These are phyloP conservation scores for Lacanobia wlatinum DNA, from an alignment of 2,888 invertebrate species.

Conservation along the genomic window DNA sequence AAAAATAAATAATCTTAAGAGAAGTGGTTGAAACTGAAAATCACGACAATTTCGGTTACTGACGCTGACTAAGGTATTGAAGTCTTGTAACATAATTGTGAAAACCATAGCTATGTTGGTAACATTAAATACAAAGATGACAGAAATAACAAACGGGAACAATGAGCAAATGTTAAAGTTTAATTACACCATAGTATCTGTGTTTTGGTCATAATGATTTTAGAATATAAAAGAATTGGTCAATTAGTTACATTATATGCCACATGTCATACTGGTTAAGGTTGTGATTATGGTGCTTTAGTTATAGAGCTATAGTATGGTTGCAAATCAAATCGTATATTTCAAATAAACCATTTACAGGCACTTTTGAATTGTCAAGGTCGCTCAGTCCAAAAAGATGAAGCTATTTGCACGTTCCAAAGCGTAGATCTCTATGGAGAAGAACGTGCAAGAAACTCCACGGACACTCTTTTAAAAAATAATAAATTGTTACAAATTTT, in stretches of 20 bases:
- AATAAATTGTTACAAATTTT: too few relatives aligned
- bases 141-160: conserved; percentile 20
- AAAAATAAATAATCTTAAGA: neutral
- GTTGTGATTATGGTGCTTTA: conserved; percentile 2
- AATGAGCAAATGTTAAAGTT: neutral
- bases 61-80: neutral
- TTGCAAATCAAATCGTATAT: too few relatives aligned
- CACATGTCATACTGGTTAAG: conserved; percentile 13
- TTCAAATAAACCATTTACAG: too few relatives aligned
- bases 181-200: conserved; percentile 21
- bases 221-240: conserved; percentile 28
- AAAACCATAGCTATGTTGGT: too few relatives aligned
- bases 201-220: conserved; percentile 15
- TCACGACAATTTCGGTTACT: neutral
- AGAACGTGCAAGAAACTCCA: too few relatives aligned
- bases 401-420: too few relatives aligned
- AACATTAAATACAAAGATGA: conserved; percentile 8
- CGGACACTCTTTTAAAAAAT: too few relatives aligned
- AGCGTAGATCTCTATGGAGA: too few relatives aligned
- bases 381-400: too few relatives aligned
- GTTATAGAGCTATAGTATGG: neutral
- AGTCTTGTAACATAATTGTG: neutral
- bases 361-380: too few relatives aligned
- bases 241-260: conserved; percentile 32
- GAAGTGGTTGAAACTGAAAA: neutral